Evolutionary conservation across 2,113 vertebrate genomes (phyloP).

Genomic region (Macquaria australasica): DNA sequence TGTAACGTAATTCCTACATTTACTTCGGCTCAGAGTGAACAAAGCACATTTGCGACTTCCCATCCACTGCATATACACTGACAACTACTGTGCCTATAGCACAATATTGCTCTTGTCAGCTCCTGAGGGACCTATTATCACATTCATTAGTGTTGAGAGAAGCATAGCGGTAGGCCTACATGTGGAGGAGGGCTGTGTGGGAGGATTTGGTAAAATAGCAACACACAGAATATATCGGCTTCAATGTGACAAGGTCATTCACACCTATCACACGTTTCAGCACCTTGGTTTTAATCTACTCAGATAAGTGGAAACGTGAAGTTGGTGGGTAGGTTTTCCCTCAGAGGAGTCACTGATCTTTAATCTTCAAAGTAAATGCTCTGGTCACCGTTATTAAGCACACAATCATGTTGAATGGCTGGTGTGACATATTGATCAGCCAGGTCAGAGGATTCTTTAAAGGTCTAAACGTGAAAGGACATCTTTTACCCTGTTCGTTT

Average conservation of each 20-base stretch:
- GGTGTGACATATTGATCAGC: not conserved
- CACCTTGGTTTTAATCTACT: not conserved
- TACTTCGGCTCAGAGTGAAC: not conserved
- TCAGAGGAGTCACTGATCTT: slow-evolving; percentile 22
- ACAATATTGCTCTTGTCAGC: not conserved
- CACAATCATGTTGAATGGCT: not conserved
- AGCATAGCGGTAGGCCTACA: too few relatives aligned
- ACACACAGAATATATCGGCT: not conserved
- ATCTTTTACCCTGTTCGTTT: not conserved
- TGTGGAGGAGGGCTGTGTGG: not conserved
- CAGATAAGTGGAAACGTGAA: not conserved
- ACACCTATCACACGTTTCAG: not conserved
- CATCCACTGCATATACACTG: not conserved
- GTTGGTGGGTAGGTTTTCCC: not conserved
- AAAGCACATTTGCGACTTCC: not conserved
- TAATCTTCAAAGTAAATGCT: slow-evolving; percentile 17
- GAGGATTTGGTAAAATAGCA: not conserved
- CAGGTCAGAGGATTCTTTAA: not conserved
- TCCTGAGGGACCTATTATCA: slow-evolving; percentile 4
- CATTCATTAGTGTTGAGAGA: slow-evolving; percentile 23
- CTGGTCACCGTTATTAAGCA: not conserved
- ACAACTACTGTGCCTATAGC: not conserved
- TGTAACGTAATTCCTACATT: not conserved
- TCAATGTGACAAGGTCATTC: not conserved
- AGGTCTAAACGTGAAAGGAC: not conserved